Conservation (phyloP, 2,797 vertebrate species). For the Clarias pachynema region DNA sequence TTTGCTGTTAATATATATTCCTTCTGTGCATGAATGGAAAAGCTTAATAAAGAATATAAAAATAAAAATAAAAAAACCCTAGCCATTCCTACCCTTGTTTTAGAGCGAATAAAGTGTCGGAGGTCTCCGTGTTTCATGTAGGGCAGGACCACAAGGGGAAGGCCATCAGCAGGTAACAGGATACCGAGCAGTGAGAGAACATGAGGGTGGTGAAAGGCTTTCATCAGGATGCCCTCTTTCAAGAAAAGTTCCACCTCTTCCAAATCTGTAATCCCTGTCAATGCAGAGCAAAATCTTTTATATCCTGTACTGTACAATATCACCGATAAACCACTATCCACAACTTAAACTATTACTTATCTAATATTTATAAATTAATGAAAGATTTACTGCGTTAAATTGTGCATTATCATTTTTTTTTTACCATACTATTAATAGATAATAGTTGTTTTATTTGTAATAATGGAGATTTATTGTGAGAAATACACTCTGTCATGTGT, state of each 20-base stretch:
- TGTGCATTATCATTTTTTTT: not conserved
- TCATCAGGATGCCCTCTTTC: slow-evolving; percentile 95
- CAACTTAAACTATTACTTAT: not conserved
- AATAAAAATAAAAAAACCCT: not conserved
- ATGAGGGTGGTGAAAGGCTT: slow-evolving; percentile 89
- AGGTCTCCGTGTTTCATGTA: slow-evolving; percentile 97
- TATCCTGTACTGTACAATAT: not conserved
- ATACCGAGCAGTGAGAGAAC: slow-evolving; percentile 93
- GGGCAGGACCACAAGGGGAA: slow-evolving; percentile 91
- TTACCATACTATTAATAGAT: not conserved
- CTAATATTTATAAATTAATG: not conserved
- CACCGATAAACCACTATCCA: not conserved
- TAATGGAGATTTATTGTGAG: not conserved
- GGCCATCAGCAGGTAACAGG: slow-evolving; percentile 83
- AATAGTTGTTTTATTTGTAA: not conserved
- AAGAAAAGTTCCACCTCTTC: slow-evolving; percentile 97
- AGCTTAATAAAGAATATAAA: not conserved
- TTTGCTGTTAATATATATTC: not conserved
- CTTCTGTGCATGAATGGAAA: not conserved
- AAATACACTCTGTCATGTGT: not conserved
- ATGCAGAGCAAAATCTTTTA: slow-evolving; percentile 33
- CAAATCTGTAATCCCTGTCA: slow-evolving; percentile 90
- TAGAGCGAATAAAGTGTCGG: slow-evolving; percentile 89
- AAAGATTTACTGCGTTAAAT: not conserved
- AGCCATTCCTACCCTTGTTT: slow-evolving; percentile 80